phyloP scores from a whole-genome alignment of 2,888 invertebrate species.

The Aleiodes alternator region DNA sequence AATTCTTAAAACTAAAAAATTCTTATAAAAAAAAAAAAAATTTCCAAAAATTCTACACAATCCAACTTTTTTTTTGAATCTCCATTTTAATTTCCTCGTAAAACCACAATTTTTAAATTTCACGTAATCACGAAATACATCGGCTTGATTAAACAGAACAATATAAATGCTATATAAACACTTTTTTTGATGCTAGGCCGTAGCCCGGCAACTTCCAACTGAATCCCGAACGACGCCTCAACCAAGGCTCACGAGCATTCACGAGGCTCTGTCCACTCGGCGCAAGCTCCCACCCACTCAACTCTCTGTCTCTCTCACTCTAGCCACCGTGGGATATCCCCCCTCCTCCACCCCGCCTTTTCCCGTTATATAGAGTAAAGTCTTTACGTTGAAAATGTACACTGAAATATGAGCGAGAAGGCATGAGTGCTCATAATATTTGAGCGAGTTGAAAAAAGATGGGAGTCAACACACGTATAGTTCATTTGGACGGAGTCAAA shows the following conservation, averaged over 20 bases:
- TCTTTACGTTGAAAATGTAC: conserved; percentile 28
- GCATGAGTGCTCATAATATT: background rate
- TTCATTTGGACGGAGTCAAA: conserved; percentile 21
- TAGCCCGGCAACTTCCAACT: conserved; percentile 69
- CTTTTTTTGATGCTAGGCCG: conserved; percentile 58
- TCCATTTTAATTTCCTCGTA: background rate
- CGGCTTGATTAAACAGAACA: background rate
- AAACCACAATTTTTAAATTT: background rate
- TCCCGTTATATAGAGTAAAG: conserved; percentile 34
- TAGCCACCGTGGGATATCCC: conserved; percentile 7
- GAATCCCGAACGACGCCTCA: conserved; percentile 59
- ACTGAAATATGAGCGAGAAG: conserved; percentile 16
- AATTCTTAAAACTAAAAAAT: background rate
- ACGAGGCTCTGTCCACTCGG: conserved; percentile 57
- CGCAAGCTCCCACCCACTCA: conserved; percentile 61
- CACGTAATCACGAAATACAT: conserved; percentile 2
- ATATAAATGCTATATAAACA: background rate
- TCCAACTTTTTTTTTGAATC: background rate
- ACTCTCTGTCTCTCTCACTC: conserved; percentile 7
- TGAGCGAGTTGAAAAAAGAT: background rate
- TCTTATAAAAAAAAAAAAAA: background rate
- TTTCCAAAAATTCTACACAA: background rate
- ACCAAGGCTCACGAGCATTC: conserved; percentile 48
- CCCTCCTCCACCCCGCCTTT: background rate
- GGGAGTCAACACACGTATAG: conserved; percentile 7